Base-by-base conservation (phyloP, 2,888 invertebrate species). In the Lithophane socia region DNA sequence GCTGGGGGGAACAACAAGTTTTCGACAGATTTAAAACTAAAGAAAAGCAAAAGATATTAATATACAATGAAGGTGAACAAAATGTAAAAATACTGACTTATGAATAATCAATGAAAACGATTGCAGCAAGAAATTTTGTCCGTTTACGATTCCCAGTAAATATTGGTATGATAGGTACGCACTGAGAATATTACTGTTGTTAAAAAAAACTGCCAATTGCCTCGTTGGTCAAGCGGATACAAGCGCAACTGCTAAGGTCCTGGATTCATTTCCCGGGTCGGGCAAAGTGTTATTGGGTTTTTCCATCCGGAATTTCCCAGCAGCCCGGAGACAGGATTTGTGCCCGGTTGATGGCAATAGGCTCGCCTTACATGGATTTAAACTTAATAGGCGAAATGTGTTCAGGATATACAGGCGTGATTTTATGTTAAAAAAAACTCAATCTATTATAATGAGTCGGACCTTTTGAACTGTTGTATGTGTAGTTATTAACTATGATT, bases 401-500 rank as follows among this genome's bases (percentile, higher is more conserved):
- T 21, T 21, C 21, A 8, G 9, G 21, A 21, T 9, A 9, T 21
- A 54, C 2, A 54, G 21, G 9, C 54, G 54, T 54, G 21, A 10
- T 3, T 9, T 21, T 3, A 8, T 79, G 66, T 73, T 74, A 47
- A 58, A 77, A 74, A 75, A 83, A 71, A 52, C 24, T n/a, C 56
- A 85, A 83, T 85, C 75, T 75, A 73, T 77, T 79, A 77, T 86
- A 88, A 87, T 83, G 81, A 87, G 67, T 76, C 66, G 78, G 86
- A 87, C 86, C 86, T 87, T 87, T 88, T 90, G 85, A 87, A 88
- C 86, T 87, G 68, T 77, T 79, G 76, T 86, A 86, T 81, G 61
- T 78, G 78, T 64, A 80, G 80, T 86, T 87, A 85, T 85, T 87
- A 88, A 84, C 82, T 86, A 85, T 88, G 80, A 91, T 89, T 91